Base-by-base conservation (phyloP, 2,797 vertebrate genomes). In the Alfaro cultratus region DNA sequence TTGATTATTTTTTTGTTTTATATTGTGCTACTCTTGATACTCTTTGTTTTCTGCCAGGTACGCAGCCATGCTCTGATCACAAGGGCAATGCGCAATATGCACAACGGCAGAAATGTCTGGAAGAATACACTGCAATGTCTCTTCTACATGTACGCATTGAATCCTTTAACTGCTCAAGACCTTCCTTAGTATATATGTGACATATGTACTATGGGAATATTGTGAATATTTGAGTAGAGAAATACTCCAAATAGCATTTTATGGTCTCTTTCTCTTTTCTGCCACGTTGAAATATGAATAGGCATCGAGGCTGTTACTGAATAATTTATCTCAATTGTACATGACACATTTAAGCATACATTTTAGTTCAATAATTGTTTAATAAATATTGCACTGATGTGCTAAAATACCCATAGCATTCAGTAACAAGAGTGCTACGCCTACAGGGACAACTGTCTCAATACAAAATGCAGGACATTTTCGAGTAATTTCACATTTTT, bases 31-130 rank as follows among this genome's bases (percentile, higher is more conserved):
- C 73, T 94, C 95, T 94, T 95, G 93, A 92, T 94, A 91, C 94
- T 95, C 94, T 94, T 94, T 94, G 94, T 94, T 95, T 94, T 95
- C 95, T 95, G 95, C 95, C 94, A 96, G 95, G 95, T 96, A 92
- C 82, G 80, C 91, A 89, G 94, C 94, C 93, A 93, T 91, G 91
- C 95, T 96, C 68, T 87, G 88, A 93, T 93, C 96, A 95, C 94
- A 75, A 34, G 68, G 57, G 49, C 62, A 70, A 75, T 39, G 21
- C 78, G 55, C 45, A 75, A 67, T 64, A 36, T 67, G 95, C 93
- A 95, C 95, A 91, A 93, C 90, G 95, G 94, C 92, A 91, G 88
- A 92, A 86, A 96, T 91, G 95, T 95, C 93, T 95, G 88, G 83
- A 91, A 93, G 86, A 94, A 75, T 79, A 92, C 85, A 88, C 83